These are phyloP conservation scores for Acleris cristana DNA, from an alignment of 2,888 invertebrate genomes.

Conservation along the genomic window DNA sequence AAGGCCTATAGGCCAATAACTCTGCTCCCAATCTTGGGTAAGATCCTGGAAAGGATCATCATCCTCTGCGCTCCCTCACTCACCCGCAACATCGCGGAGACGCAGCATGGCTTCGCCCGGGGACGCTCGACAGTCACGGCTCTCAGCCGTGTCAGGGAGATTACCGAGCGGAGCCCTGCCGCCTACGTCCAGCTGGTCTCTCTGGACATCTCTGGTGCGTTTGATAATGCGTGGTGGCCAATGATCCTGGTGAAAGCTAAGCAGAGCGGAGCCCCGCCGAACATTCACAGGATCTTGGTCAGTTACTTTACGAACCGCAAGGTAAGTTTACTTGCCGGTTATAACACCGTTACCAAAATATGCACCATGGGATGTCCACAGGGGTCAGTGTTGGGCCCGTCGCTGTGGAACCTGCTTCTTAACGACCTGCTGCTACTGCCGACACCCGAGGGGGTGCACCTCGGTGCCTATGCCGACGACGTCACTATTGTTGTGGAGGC, in stretches of 20 bases:
- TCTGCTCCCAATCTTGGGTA: constrained; percentile 47
- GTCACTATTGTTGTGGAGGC: too few species aligned
- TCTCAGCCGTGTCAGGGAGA: neutral
- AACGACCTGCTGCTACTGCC: too few species aligned
- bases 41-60: constrained; percentile 48
- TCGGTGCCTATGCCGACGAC: too few species aligned
- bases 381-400: too few species aligned
- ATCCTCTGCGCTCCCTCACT: constrained; percentile 39
- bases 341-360: neutral
- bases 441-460: too few species aligned
- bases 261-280: constrained; percentile 41
- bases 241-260: constrained; percentile 48
- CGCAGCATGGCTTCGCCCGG: too few species aligned
- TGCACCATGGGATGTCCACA: too few species aligned
- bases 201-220: constrained; percentile 49
- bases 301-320: constrained; percentile 44
- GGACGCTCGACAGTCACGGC: too few species aligned
- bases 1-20: constrained; percentile 24
- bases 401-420: too few species aligned
- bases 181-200: constrained; percentile 33
- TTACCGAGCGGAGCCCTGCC: neutral
- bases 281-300: constrained; percentile 45
- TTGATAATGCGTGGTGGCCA: constrained; percentile 55
- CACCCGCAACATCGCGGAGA: too few species aligned
- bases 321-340: constrained; percentile 39